Evolutionary conservation across 2,888 invertebrate species (phyloP).

Genomic region (Epistrophe grossulariae): DNA sequence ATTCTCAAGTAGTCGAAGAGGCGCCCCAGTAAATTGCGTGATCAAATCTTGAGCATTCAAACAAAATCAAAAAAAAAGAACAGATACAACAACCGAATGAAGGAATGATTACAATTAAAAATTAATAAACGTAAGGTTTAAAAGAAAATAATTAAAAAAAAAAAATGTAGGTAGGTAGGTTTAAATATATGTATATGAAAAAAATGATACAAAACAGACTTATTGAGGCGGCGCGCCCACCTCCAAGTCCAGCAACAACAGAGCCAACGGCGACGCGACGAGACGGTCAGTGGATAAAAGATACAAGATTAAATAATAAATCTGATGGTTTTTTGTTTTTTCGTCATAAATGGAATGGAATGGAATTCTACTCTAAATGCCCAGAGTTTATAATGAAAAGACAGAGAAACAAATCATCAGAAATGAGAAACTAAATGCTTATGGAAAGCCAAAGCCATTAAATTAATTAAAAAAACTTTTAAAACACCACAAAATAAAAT

Average conservation of each 20-base stretch:
- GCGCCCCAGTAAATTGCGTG: constrained; percentile 26
- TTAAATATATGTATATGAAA: constrained; percentile 4
- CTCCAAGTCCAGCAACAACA: constrained; percentile 34
- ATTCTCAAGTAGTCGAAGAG: constrained; percentile 59
- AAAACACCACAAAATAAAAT: constrained; percentile 46
- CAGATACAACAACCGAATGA: not conserved
- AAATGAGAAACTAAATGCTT: constrained; percentile 61
- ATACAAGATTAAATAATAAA: constrained; percentile 49
- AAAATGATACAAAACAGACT: constrained; percentile 65
- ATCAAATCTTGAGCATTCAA: constrained; percentile 41
- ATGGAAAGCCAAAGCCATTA: constrained; percentile 68
- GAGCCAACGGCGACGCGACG: constrained; percentile 12
- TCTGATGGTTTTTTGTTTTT: constrained; percentile 37
- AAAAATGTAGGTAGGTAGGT: constrained; percentile 5
- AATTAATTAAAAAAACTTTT: constrained; percentile 75
- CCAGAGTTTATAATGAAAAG: constrained; percentile 1
- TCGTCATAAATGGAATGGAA: constrained; percentile 17
- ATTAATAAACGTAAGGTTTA: constrained; percentile 69
- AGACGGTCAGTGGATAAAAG: constrained; percentile 34
- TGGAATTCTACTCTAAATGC: constrained; percentile 32
- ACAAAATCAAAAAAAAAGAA: constrained; percentile 12
- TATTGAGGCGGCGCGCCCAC: constrained; percentile 64
- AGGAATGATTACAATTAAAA: constrained; percentile 62
- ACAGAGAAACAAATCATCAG: constrained; percentile 56
- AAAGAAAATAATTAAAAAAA: constrained; percentile 48